A percentile compares a stretch with the other conserved stretches of the same genome.
phyloP scores from a whole-genome alignment of 2,113 vertebrate genomes.

The Crypturellus undulatus region DNA sequence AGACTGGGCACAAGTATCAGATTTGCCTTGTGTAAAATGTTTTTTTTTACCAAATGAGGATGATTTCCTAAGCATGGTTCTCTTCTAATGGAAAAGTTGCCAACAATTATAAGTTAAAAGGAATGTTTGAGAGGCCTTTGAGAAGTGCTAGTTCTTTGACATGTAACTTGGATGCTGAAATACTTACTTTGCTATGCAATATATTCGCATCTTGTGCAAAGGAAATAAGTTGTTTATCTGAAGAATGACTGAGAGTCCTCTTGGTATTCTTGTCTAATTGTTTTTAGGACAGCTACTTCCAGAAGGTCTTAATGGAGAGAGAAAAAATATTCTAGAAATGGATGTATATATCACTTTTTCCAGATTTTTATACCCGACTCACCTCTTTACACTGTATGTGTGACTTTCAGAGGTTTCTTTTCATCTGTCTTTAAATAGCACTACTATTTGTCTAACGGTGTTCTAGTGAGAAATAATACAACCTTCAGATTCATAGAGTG shows the following conservation, averaged over 20 bases:
- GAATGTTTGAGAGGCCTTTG: background rate
- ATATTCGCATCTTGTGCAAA: background rate
- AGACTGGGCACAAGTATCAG: background rate
- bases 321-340: background rate
- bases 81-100: background rate
- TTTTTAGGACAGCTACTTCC: background rate
- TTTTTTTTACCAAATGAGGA: background rate
- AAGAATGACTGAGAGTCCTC: background rate
- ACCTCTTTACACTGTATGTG: background rate
- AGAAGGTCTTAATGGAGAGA: background rate
- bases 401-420: background rate
- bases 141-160: background rate
- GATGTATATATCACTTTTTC: constrained; percentile 1
- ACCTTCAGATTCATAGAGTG: background rate
- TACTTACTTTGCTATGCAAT: background rate
- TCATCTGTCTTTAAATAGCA: background rate
- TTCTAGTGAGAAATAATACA: background rate
- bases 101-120: background rate
- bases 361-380: background rate
- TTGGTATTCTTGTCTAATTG: background rate
- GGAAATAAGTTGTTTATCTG: background rate
- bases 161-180: background rate
- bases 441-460: background rate
- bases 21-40: background rate
- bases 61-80: background rate